Base-by-base conservation (phyloP, 2,888 invertebrate genomes). In the Bimastos eiseni region DNA sequence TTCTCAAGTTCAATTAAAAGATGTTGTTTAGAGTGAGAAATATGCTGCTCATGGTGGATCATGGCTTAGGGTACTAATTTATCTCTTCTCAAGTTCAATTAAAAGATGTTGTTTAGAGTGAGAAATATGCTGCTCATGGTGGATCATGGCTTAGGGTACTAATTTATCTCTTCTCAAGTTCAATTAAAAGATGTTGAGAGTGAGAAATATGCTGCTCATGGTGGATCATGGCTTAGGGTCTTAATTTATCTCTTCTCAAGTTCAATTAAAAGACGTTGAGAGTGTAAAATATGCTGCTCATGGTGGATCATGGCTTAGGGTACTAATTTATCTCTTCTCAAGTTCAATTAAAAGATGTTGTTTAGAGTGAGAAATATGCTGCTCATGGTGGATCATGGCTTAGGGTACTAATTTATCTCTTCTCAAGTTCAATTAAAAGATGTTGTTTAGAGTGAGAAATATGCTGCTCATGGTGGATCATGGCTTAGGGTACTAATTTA, bases 351-450 rank as follows among this genome's bases (percentile, higher is more conserved):
- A 38, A 36, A 55, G 70, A 33, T 70, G 36, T n/a, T 38, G 36
- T 5, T 4, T 30, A 83, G 49, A 49, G 17, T 49, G 49, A 70
- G 5, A 70, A n/a, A 30, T 70, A 8, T 49, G 49, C 49, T n/a
- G n/a, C n/a, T n/a, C n/a, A n/a, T n/a, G n/a, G n/a, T 95, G 99
- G 99, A 93, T 99, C 99, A 94, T 99, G 99, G 99, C 97, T 99
- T 96, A 99, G 99, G 95, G 96, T 96, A 83, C 33, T 30, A 41
- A 91, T 89, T 90, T 15, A 17, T 11, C 83, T 83, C 5, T 49
- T 70, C 24, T 49, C n/a, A 34, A 33, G 70, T 90, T 89, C 19
- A 11, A 21, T 34, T 90, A 19, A 38, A 36, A 55, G 70, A 33
- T 70, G 36, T n/a, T 38, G 36, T 5, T 4, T 30, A 83, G 49